Base-by-base conservation (phyloP, 2,888 invertebrate species). In the Trissolcus japonicus region DNA sequence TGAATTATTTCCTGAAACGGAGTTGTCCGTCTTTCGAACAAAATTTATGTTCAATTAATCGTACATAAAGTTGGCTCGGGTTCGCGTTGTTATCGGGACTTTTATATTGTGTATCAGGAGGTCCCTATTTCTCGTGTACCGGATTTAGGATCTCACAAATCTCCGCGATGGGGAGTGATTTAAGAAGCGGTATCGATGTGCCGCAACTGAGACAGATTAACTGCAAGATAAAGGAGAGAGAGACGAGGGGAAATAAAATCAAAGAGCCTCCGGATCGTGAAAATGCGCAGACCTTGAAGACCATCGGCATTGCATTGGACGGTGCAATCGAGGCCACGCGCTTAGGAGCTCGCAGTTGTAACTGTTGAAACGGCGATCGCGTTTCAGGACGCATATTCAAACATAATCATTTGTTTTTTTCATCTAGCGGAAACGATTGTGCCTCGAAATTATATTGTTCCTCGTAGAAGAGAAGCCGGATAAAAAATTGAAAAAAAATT, bases 261-360 rank as follows among this genome's bases (percentile, higher is more conserved):
- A 59, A 63, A 19, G 46, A 55, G 71, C 43, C 40, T 14, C 50
- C 48, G 60, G 56, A 62, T 67, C 51, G 67, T 62, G 61, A 67
- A 74, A 74, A 74, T 74, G 67, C 61, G 55, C 62, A 62, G 61
- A 48, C 57, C 67, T 74, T 67, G 62, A 74, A 66, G 67, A 67
- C 66, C 65, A 67, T 66, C 61, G 66, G 43, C 55, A 56, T 46
- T 56, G 74, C 57, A 65, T 60, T 65, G 60, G 60, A 65, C 29
- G 60, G 48, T 35, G 35, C 35, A 50, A 73, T 73, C 73, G 65
- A 66, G 73, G 73, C 55, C 73, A 66, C 73, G 73, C 65, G 66
- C 66, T 66, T 50, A 59, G 59, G n/a, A 59, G 25, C 43, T 21
- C 25, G 59, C 72, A 62, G 62, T 74, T 67, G 67, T 67, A 74